These are phyloP conservation scores for Lagodon rhomboides DNA, from an alignment of 2,797 vertebrate species.

Conservation along the genomic window DNA sequence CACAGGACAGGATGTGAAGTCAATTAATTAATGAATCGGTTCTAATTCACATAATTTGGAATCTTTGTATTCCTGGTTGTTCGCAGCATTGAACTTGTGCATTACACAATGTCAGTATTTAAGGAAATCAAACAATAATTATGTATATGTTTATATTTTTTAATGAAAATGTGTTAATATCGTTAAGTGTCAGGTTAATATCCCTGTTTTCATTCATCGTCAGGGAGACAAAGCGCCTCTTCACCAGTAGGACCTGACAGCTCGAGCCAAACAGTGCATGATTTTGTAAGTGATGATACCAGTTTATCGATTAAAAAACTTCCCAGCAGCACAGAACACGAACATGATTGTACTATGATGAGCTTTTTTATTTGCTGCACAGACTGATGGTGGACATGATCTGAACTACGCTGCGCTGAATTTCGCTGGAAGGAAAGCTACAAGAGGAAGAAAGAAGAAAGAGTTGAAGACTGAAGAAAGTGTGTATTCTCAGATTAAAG, in stretches of 20 bases:
- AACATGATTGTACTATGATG: background rate
- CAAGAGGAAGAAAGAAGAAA: conserved; percentile 9
- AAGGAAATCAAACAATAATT: background rate
- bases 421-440: conserved; percentile 19
- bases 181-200: background rate
- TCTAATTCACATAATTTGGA: background rate
- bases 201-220: background rate
- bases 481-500: conserved; percentile 34
- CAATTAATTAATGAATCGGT: background rate
- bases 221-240: background rate
- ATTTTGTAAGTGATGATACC: conserved; percentile 4
- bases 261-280: background rate
- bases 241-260: background rate
- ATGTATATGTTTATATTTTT: background rate
- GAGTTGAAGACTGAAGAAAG: conserved; percentile 17
- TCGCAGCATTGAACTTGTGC: too few species aligned
- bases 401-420: conserved; percentile 35
- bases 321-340: background rate
- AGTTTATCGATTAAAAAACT: background rate
- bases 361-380: background rate
- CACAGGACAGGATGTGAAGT: too few species aligned
- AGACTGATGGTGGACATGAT: conserved; percentile 15
- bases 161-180: background rate
- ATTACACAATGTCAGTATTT: background rate
- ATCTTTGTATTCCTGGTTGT: background rate